A percentile compares a stretch with the other conserved stretches of the same genome.
Conservation (phyloP, 2,888 invertebrate species). For the Diploptera punctata region DNA sequence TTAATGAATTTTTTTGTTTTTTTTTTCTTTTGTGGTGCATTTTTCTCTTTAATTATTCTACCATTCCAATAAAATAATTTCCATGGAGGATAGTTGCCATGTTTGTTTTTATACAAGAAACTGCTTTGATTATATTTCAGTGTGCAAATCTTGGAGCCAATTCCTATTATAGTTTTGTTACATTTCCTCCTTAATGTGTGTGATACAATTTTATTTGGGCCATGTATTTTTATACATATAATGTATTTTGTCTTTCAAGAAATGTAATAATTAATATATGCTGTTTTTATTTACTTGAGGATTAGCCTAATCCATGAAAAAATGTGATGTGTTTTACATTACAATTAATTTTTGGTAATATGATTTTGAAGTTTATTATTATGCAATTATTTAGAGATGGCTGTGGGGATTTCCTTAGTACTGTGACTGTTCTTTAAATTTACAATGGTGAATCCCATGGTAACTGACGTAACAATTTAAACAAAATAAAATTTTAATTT, state of each 20-base stretch:
- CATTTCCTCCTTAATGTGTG: conserved; percentile 4
- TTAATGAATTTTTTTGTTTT: conserved; percentile 16
- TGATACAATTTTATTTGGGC: neutral
- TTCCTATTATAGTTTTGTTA: neutral
- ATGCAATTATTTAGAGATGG: neutral
- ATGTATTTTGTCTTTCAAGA: neutral
- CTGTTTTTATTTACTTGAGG: neutral
- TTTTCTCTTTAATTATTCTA: conserved; percentile 22
- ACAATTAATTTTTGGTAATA: neutral
- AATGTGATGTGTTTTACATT: neutral
- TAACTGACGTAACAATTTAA: no score
- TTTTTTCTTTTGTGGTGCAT: conserved; percentile 16
- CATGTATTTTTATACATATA: conserved; percentile 5
- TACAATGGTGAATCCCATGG: no score
- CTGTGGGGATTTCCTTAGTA: no score
- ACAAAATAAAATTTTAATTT: no score
- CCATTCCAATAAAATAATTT: conserved; percentile 29
- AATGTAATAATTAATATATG: neutral
- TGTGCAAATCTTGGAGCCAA: neutral
- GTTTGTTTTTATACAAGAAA: neutral
- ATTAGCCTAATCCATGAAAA: neutral
- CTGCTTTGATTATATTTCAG: neutral
- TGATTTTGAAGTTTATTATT: neutral
- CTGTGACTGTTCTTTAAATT: no score
- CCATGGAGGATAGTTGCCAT: neutral